Base-by-base conservation (phyloP, 2,113 vertebrate genomes). In the Manacus vitellinus region DNA sequence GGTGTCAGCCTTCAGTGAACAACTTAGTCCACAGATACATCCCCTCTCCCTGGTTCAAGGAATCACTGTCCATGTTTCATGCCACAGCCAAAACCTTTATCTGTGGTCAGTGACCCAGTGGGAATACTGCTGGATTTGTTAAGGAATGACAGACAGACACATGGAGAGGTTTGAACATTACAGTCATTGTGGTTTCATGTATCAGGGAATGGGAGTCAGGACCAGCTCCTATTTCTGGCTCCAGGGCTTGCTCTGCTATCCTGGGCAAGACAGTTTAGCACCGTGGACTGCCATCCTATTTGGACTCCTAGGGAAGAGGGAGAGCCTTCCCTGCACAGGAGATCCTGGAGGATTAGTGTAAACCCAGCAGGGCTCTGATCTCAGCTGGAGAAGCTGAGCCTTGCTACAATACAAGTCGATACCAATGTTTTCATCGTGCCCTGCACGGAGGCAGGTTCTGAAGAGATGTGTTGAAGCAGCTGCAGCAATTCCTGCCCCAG, bases 131-230 rank as follows among this genome's bases (percentile, higher is more conserved):
- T 74, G 68, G 85, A 24, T 83, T 67, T 85, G 30, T 62, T n/a
- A 67, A 47, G 85, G 83, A 76, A 71, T 79, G 90, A 90, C 52
- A 93, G 68, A 47, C 31, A 77, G 79, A 83, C 44, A 70, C n/a
- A 33, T 4, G n/a, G 58, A 4, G 17, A 94, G 43, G 59, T 89
- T 83, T 47, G 49, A 85, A 82, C 55, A 49, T 73, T 44, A 79
- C 56, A 89, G 81, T 39, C 63, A 80, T 35, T 86, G 71, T 72
- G 85, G 89, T 93, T 96, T 95, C 81, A 73, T 41, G 66, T 88
- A 21, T 85, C 92, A 83, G 62, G 54, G 72, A 83, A 58, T 71
- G 12, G 43, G 68, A 92, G 33, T 37, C 51, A 85, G 47, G 68
- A 51, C 46, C 41, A 63, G 59, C 44, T 95, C 67, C 78, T 88